Conservation (phyloP, 2,113 vertebrate species). For the Amphilophus citrinellus region DNA sequence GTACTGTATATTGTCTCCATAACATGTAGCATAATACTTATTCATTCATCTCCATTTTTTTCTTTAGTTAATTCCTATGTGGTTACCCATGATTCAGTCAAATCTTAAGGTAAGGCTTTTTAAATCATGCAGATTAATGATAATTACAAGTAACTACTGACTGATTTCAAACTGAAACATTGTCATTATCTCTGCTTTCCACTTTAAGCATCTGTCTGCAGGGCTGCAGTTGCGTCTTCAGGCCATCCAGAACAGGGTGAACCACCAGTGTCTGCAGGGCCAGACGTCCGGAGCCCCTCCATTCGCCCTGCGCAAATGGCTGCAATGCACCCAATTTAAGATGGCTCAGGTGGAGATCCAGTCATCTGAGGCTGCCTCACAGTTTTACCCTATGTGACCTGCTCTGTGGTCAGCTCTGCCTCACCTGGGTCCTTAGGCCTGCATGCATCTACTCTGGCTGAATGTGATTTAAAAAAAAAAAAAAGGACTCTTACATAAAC, state of each 20-base stretch:
- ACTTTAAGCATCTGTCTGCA: constrained; percentile 91
- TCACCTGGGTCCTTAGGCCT: constrained; percentile 33
- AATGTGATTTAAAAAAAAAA: constrained; percentile 19
- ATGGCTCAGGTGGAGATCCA: constrained; percentile 99
- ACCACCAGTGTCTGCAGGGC: constrained; percentile 92
- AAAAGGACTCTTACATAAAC: constrained; percentile 36
- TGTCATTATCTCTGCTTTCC: background rate
- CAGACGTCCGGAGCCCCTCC: constrained; percentile 84
- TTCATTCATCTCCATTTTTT: constrained; percentile 49
- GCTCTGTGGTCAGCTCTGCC: background rate
- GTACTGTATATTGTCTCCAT: background rate
- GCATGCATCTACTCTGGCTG: constrained; percentile 31
- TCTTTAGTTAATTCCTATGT: constrained; percentile 96
- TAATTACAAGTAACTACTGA: background rate
- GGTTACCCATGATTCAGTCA: constrained; percentile 99
- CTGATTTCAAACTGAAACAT: background rate
- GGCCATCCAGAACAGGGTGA: constrained; percentile 97
- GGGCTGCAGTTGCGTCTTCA: constrained; percentile 97
- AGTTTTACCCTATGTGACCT: constrained; percentile 97
- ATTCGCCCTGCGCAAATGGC: constrained; percentile 93
- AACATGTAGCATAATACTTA: background rate
- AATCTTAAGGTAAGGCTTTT: constrained; percentile 91
- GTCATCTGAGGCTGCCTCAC: constrained; percentile 97
- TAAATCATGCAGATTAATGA: background rate
- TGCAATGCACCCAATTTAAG: constrained; percentile 98